Percentiles rank a stretch among this genome's conserved stretches.
Conservation (phyloP, 2,113 vertebrate species). For the Charina bottae region DNA sequence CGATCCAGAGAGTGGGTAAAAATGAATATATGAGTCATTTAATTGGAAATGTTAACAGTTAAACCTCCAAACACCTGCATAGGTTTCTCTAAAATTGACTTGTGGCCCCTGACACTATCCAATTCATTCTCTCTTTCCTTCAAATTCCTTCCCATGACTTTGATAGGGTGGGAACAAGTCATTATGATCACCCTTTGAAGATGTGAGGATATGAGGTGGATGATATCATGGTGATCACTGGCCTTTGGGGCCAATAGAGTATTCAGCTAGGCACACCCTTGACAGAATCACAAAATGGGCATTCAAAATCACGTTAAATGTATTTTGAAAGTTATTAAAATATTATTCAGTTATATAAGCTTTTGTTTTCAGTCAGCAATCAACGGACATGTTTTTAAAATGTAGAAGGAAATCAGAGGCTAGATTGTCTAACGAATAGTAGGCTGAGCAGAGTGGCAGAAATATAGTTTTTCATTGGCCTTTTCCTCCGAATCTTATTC, state of each 20-base stretch:
- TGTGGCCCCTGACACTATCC: not conserved
- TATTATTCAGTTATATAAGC: not conserved
- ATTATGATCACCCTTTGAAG: not conserved
- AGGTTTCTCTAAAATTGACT: not conserved
- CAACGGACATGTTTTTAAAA: not conserved
- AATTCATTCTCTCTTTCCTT: not conserved
- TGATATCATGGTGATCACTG: not conserved
- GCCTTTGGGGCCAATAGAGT: not conserved
- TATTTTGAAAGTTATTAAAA: not conserved
- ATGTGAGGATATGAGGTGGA: not conserved
- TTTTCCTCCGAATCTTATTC: not conserved
- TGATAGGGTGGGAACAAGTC: not conserved
- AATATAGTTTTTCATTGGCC: not conserved
- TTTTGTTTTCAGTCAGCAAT: not conserved
- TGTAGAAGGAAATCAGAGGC: not conserved
- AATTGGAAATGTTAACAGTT: not conserved
- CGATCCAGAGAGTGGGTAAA: too few species aligned
- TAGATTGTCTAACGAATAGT: not conserved
- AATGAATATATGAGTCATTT: not conserved
- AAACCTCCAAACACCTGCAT: not conserved
- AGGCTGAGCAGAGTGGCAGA: not conserved
- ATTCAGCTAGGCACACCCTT: not conserved
- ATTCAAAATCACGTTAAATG: not conserved
- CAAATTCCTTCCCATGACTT: not conserved
- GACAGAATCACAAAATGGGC: not conserved